Conservation (phyloP, 2,797 vertebrate species). For the Enteromius treurensis region DNA sequence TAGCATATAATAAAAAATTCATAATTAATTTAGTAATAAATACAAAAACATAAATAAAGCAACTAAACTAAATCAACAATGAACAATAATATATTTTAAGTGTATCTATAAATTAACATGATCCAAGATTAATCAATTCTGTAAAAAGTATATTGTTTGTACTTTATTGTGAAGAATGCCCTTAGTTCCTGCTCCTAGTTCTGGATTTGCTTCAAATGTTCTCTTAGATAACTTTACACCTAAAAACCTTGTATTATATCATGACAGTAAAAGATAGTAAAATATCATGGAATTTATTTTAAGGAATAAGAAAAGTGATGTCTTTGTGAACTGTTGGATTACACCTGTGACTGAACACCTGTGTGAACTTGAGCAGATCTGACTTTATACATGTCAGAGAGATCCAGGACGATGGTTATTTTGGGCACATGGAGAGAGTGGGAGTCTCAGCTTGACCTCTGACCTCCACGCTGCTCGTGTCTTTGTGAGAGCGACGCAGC, state of each 20-base stretch:
- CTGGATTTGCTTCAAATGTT: neutral
- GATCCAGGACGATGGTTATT: constrained; percentile 21
- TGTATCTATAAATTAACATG: too few relatives aligned
- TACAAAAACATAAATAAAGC: neutral
- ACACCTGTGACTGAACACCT: neutral
- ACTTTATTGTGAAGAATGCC: too few relatives aligned
- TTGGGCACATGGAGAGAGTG: constrained; percentile 29
- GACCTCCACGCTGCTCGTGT: constrained; percentile 32
- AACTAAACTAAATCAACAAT: too few relatives aligned
- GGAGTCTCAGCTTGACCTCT: constrained; percentile 36
- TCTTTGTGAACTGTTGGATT: neutral
- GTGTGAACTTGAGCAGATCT: constrained; percentile 10
- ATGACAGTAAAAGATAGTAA: too few relatives aligned
- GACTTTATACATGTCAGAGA: neutral
- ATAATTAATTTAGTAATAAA: too few relatives aligned
- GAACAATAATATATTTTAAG: neutral
- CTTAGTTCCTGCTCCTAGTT: too few relatives aligned
- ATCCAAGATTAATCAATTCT: too few relatives aligned
- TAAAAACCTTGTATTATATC: neutral
- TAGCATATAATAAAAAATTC: neutral
- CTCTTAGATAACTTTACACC: neutral
- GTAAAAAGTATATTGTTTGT: neutral
- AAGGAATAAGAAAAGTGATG: too few relatives aligned
- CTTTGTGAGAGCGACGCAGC: constrained; percentile 45
- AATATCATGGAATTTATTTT: neutral